Evolutionary conservation across 2,888 invertebrate species (phyloP).

Genomic region (Lepidocyrtoides sp.): DNA sequence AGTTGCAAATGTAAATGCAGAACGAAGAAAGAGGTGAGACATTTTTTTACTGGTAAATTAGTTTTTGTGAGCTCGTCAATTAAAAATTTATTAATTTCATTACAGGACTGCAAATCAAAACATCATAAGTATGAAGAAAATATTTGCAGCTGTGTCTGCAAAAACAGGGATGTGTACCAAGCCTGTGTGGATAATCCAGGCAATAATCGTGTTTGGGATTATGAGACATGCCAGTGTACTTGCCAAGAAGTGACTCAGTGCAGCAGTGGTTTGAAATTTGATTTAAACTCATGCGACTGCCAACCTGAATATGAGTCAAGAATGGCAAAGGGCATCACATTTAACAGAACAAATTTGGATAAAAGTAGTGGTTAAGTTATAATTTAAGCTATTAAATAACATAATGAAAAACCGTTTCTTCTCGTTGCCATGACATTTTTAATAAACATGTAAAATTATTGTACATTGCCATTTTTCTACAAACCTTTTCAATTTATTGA

Average conservation of each 20-base stretch:
- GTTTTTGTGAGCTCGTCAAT: no score
- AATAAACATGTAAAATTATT: no score
- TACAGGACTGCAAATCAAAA: conserved; percentile 76
- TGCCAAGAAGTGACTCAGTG: conserved; percentile 79
- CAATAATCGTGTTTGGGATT: conserved; percentile 81
- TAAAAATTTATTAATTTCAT: no score
- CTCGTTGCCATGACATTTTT: neutral
- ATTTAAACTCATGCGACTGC: conserved; percentile 77
- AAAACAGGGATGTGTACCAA: conserved; percentile 25
- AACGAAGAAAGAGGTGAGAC: conserved; percentile 72
- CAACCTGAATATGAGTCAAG: conserved; percentile 10
- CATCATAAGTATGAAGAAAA: conserved; percentile 74
- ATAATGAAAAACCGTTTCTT: neutral
- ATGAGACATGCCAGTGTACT: conserved; percentile 75
- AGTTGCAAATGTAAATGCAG: conserved; percentile 81
- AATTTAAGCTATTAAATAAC: neutral
- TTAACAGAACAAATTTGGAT: neutral
- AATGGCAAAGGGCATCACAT: neutral
- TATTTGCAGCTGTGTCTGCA: conserved; percentile 81
- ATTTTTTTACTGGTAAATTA: neutral
- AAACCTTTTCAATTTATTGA: no score
- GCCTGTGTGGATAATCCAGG: conserved; percentile 45
- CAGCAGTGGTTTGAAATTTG: conserved; percentile 74
- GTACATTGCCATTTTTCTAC: no score
- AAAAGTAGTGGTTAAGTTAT: no score